Evolutionary conservation across 2,888 invertebrate species (phyloP).

Genomic region (Zygogramma bicolorata): DNA sequence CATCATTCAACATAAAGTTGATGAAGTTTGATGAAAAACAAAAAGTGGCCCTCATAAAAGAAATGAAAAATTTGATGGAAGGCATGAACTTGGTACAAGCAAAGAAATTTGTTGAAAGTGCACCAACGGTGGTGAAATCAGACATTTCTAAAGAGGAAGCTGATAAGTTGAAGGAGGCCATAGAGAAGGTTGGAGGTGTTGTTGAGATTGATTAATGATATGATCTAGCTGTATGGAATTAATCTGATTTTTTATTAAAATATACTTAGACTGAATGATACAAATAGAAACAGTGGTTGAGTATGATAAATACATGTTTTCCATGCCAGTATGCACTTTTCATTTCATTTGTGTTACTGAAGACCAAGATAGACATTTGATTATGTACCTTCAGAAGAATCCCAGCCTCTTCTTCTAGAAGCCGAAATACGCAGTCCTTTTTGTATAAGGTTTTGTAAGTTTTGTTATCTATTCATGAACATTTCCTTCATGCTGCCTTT

Average conservation of each 20-base stretch:
- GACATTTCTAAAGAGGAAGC: slow-evolving; percentile 96
- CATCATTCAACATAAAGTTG: slow-evolving; percentile 84
- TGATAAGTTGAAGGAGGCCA: slow-evolving; percentile 88
- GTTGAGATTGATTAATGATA: slow-evolving; percentile 79
- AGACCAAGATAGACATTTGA: too few relatives aligned
- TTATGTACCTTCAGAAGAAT: too few relatives aligned
- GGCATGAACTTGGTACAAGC: slow-evolving; percentile 98
- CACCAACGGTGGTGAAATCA: slow-evolving; percentile 89
- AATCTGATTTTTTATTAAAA: slow-evolving; percentile 1
- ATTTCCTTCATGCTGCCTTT: too few relatives aligned
- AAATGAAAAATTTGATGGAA: slow-evolving; percentile 89
- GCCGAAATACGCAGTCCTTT: too few relatives aligned
- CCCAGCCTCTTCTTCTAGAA: too few relatives aligned
- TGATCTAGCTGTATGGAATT: neutral
- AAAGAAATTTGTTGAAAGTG: slow-evolving; percentile 97
- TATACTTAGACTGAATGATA: neutral
- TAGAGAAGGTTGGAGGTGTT: slow-evolving; percentile 87
- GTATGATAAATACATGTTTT: too few relatives aligned
- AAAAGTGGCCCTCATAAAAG: slow-evolving; percentile 97
- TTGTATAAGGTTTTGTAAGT: too few relatives aligned
- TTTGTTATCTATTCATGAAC: too few relatives aligned
- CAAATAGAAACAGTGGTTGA: neutral
- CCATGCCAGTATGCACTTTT: too few relatives aligned
- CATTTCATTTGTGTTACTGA: too few relatives aligned
- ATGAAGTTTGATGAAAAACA: slow-evolving; percentile 92